Conservation (phyloP, 2,797 vertebrate species). For the Pipistrellus pipistrellus region DNA sequence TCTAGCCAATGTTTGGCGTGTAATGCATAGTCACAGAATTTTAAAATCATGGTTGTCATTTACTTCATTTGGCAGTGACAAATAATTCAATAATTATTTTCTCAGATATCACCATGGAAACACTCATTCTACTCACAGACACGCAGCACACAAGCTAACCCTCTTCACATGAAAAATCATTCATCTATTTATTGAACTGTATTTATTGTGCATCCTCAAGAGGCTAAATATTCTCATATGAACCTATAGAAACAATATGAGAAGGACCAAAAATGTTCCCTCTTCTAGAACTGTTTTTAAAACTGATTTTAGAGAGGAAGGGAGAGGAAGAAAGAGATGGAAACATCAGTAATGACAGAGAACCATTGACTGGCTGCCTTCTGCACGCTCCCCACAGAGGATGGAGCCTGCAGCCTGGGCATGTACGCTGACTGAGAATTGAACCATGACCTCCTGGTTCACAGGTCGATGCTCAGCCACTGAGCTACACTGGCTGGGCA, state of each 20-base stretch:
- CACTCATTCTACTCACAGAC: conserved; percentile 31
- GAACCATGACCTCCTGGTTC: too few relatives aligned
- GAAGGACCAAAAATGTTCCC: background rate
- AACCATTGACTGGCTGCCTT: too few relatives aligned
- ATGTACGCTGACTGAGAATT: too few relatives aligned
- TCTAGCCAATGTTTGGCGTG: background rate
- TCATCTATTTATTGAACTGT: conserved; percentile 30
- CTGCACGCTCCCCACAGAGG: too few relatives aligned
- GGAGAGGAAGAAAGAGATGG: too few relatives aligned
- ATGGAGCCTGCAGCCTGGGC: too few relatives aligned
- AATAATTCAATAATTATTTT: conserved; percentile 64
- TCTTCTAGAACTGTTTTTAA: background rate
- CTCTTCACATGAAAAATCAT: conserved; percentile 44
- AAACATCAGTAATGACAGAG: too few relatives aligned
- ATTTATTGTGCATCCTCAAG: conserved; percentile 44
- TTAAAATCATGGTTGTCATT: conserved; percentile 10
- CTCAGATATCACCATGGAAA: conserved; percentile 61
- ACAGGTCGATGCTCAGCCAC: too few relatives aligned
- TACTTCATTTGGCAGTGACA: conserved; percentile 31
- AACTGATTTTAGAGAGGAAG: too few relatives aligned
- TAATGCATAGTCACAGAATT: background rate
- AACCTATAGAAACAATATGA: conserved; percentile 23
- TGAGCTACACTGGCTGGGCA: too few relatives aligned
- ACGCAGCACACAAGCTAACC: background rate
- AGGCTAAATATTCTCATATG: conserved; percentile 20